Conservation (phyloP, 2,888 invertebrate genomes). For the Ophraella communa region DNA sequence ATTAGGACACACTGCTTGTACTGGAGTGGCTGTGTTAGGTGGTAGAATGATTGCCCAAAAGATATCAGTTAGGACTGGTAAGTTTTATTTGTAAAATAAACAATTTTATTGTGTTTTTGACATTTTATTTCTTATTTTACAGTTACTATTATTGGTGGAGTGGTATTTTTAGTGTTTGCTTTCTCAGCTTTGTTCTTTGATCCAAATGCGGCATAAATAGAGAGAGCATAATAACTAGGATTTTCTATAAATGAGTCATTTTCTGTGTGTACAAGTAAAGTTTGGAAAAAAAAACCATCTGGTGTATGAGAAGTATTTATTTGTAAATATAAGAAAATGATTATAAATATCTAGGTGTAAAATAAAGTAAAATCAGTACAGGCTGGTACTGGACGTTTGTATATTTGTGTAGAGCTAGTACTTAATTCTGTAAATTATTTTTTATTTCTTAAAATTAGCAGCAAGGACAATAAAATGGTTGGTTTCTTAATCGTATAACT, state of each 20-base stretch:
- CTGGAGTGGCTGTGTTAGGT: conserved; percentile 95
- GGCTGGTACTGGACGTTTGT: background rate
- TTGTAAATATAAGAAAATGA: background rate
- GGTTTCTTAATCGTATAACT: background rate
- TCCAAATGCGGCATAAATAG: conserved; percentile 62
- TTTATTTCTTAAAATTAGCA: background rate
- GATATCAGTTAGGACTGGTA: conserved; percentile 96
- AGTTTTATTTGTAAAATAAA: conserved; percentile 26
- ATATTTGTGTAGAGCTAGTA: conserved; percentile 8
- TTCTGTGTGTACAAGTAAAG: background rate
- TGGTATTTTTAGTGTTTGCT: conserved; percentile 95
- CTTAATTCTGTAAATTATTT: background rate
- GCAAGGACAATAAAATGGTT: background rate
- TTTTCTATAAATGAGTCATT: background rate
- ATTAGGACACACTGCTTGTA: conserved; percentile 94
- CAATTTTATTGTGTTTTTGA: background rate
- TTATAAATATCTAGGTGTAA: background rate
- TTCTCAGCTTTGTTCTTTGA: conserved; percentile 88
- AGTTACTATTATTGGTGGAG: conserved; percentile 96
- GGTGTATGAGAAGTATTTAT: background rate
- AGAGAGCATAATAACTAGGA: no score
- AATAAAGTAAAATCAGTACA: background rate
- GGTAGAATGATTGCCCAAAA: conserved; percentile 96
- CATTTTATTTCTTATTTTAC: conserved; percentile 57
- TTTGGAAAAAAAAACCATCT: no score